Conservation (phyloP, 2,797 vertebrate species). For the Hafferia zeledoni region DNA sequence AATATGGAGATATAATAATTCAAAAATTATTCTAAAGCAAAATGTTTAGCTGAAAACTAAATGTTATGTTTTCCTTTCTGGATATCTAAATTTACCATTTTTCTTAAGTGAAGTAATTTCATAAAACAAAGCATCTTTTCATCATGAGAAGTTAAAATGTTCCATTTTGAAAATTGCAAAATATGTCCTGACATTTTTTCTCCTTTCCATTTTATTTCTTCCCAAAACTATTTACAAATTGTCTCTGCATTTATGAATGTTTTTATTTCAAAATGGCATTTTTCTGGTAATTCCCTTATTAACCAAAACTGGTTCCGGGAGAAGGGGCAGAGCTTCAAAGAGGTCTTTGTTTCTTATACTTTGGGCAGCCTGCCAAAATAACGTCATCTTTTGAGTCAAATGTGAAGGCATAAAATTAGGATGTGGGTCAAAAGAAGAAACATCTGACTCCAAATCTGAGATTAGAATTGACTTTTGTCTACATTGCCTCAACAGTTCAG, state of each 20-base stretch:
- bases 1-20: background rate
- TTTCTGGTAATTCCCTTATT: background rate
- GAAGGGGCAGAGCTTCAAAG: background rate
- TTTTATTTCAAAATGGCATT: background rate
- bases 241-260: background rate
- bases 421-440: background rate
- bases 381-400: background rate
- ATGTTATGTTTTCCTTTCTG: background rate
- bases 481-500: background rate
- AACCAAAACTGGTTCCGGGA: background rate
- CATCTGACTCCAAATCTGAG: background rate
- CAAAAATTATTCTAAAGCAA: background rate
- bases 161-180: background rate
- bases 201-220: background rate
- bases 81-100: background rate
- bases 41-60: background rate
- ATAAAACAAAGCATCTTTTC: background rate
- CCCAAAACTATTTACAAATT: background rate
- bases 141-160: background rate
- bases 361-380: background rate
- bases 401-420: background rate
- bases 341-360: background rate
- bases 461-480: slow-evolving; percentile 23
- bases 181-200: background rate
- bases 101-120: background rate